Evolutionary conservation across 2,888 invertebrate species (phyloP), one percentile per base, ranked within the genome.

Genomic region (Rhogogaster chlorosoma): DNA sequence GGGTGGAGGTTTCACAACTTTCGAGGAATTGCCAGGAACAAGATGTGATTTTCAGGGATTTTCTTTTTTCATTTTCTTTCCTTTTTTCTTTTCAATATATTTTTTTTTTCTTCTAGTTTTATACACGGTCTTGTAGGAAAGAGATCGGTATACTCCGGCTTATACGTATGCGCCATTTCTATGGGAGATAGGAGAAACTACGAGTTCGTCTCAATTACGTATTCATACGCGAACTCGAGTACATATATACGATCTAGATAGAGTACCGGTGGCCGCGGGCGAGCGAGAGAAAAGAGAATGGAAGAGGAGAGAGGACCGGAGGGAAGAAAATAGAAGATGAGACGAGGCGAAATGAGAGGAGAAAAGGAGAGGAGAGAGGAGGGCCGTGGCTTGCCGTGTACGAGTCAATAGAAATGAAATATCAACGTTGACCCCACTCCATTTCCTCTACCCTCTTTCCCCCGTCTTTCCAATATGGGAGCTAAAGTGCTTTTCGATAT

Each of bases 401-500:
- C 83, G 85, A 89, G 89, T 89, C 88, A 87, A 89, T 89, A 89
- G 90, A 89, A 90, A 90, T 90, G 89, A 90, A 90, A 90, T 90
- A 90, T 90, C 90, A 89, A 89, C 88, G 88, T 85, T 86, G 86
- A 87, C 87, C 87, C 83, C 83, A 86, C 83, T 67, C 83, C 83
- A 67, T 83, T 83, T 70, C 82, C 84, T 64, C 83, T 84, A 57
- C 70, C 70, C 80, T 82, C 70, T 57, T 29, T 70, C 73, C 38
- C 84, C 86, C 87, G 86, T 86, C 86, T 87, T 86, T 88, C 87
- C 88, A 89, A 90, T 90, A 89, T 88, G 88, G 86, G 86, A 90
- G 89, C 88, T 87, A 90, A 90, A 91, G 89, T 89, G 90, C 88
- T 90, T 90, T 90, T 90, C 90, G 89, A 90, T 90, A 90, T 90